Evolutionary conservation across 2,888 invertebrate genomes (phyloP), one percentile per base, ranked within the genome.

Genomic region (Herminia tarsipennalis): DNA sequence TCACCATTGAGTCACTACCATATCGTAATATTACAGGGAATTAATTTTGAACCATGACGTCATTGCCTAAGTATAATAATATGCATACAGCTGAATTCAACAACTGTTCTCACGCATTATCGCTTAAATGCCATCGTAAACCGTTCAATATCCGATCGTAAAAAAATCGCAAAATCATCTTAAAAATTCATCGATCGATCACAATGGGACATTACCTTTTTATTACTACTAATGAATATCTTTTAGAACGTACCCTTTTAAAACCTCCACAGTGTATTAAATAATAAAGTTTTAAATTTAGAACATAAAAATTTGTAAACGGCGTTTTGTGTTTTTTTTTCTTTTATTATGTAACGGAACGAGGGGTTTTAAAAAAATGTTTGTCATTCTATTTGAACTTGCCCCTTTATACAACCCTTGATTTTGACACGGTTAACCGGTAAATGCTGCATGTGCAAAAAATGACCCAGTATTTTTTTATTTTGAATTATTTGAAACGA

Each of bases 271-370:
- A 85, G 73, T 86, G 77, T 83, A 86, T 87, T 81, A 88, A 88
- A 88, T 81, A 83, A 86, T 83, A 84, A 85, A 86, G 70, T 78
- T 82, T 83, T 56, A 79, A 78, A 83, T 72, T 75, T 65, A 57
- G 72, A 74, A 80, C 81, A 84, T 87, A 84, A 89, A 88, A 89
- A 88, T 86, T 88, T 88, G 88, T 89, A 86, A 85, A 83, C 81
- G 76, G 55, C 56, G 52, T 70, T 76, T 81, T 78, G 80, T 81
- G 30, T 42, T 65, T 66, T 70, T 74, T 67, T 67, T 70, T 61
- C 56, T 33, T 53, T 50, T 42, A 37, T 60, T 62, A 39, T 72
- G 60, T 44, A 59, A 70, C 71, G 74, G 73, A 72, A 70, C 64
- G 67, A 74, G 75, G 81, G 76, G 81, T 83, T 81, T 79, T 76